Base-by-base conservation (phyloP, 2,797 vertebrate genomes). In the Sebastes melanostomus region DNA sequence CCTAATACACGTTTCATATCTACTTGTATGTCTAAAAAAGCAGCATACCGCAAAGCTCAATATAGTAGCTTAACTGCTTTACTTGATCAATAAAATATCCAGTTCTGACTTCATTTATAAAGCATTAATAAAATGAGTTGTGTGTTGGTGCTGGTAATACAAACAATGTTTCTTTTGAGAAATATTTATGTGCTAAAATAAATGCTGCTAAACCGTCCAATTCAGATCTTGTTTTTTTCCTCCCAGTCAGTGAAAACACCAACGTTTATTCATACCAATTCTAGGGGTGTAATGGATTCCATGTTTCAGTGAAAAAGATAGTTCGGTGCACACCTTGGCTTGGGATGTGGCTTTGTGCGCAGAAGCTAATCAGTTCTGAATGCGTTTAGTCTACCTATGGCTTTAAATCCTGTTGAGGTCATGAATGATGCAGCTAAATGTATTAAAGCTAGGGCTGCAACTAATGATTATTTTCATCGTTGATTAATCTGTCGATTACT, bases 171-270 rank as follows among this genome's bases (percentile, higher is more conserved):
- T 59, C 8, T 46, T 34, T 34, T 58, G n/a, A 14, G 10, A 52
- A 29, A 34, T 13, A n/a, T 42, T 60, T 20, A 25, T 25, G 36
- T 75, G 6, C 2, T 73, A 14, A 70, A 61, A 72, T 46, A 63
- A 20, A 25, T 18, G 2, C 27, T 52, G 52, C 10, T 0, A 67
- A 71, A 58, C 11, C 12, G 11, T 72, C 30, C 8, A 83, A 88
- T 85, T 92, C 76, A 92, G 86, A 88, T 85, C 84, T 82, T 92
- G 91, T 94, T 94, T 93, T 92, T 94, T 92, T 93, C 93, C 94
- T 94, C 94, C 94, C 91, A 59, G 87, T 91, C 10, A 88, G 81
- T 84, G 86, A 92, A 94, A 87, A 90, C 88, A 94, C 92, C 93
- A 90, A 85, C 77, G 32, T 91, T 90, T 85, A 93, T 83, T 87